Percentiles rank a stretch among this genome's conserved stretches.
phyloP scores from a whole-genome alignment of 2,888 invertebrate genomes.

The Fissipunctia ypsillon region DNA sequence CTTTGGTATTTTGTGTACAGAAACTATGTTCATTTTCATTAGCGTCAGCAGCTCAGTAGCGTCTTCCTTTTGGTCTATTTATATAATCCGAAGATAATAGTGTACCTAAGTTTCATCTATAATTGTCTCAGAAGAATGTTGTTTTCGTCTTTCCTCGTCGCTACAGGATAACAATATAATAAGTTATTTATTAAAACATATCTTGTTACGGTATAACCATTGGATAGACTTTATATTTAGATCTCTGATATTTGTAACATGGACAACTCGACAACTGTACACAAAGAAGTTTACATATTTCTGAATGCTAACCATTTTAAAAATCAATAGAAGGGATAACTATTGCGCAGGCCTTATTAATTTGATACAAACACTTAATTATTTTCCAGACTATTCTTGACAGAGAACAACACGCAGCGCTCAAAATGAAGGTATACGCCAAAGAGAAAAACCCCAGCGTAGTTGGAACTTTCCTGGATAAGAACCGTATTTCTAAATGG shows the following conservation, averaged over 20 bases:
- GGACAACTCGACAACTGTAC: not conserved
- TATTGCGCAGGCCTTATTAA: not conserved
- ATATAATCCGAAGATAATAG: not conserved
- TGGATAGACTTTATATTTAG: not conserved
- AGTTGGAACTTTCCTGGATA: constrained; percentile 88
- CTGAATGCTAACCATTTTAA: not conserved
- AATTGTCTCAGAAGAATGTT: not conserved
- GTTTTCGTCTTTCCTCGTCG: not conserved
- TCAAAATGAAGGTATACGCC: constrained; percentile 94
- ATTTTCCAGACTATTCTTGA: constrained; percentile 92
- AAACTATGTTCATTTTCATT: not conserved
- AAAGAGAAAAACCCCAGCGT: constrained; percentile 94
- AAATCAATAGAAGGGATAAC: not conserved
- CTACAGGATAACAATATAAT: not conserved
- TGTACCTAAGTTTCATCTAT: not conserved
- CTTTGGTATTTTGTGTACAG: not conserved
- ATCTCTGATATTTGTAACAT: constrained; percentile 1
- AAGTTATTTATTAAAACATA: not conserved
- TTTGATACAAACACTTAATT: not conserved
- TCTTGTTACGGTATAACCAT: not conserved
- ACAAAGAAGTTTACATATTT: not conserved
- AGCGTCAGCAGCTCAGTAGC: no score
- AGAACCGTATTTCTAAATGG: constrained; percentile 84
- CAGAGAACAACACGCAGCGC: constrained; percentile 93
- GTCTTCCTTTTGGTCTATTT: not conserved